A percentile compares a stretch with the other conserved stretches of the same genome.
Conservation (phyloP, 2,797 vertebrate species). For the Eulemur albifrons region DNA sequence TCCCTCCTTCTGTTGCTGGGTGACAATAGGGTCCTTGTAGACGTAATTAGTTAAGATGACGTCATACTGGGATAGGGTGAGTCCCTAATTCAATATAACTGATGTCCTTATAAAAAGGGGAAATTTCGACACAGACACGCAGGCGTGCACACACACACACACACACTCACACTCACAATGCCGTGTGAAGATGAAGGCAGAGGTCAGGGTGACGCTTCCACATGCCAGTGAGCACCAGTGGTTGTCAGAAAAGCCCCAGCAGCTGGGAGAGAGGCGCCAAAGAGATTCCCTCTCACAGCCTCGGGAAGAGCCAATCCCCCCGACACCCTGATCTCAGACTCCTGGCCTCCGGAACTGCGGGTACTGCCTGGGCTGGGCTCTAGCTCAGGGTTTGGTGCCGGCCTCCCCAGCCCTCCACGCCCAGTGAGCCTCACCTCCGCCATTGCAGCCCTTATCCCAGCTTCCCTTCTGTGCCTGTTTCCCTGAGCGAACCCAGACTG, state of each 20-base stretch:
- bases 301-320: too few relatives aligned
- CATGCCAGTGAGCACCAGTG: too few relatives aligned
- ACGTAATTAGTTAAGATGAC: neutral
- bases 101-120: neutral
- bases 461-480: neutral
- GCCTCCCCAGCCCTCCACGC: accelerated
- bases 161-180: neutral
- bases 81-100: neutral
- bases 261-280: neutral
- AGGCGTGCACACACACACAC: neutral
- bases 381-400: accelerated
- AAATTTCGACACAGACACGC: neutral
- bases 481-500: neutral
- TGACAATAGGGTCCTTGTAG: neutral
- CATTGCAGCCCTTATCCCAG: neutral
- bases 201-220: neutral
- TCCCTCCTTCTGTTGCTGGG: neutral
- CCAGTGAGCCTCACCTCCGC: accelerated
- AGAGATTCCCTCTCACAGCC: neutral
- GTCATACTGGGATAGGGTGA: neutral
- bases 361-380: neutral
- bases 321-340: neutral
- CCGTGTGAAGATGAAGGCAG: neutral
- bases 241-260: neutral
- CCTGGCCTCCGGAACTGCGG: neutral